Evolutionary conservation across 2,888 invertebrate species (phyloP).

Genomic region (Athrips mouffetella): DNA sequence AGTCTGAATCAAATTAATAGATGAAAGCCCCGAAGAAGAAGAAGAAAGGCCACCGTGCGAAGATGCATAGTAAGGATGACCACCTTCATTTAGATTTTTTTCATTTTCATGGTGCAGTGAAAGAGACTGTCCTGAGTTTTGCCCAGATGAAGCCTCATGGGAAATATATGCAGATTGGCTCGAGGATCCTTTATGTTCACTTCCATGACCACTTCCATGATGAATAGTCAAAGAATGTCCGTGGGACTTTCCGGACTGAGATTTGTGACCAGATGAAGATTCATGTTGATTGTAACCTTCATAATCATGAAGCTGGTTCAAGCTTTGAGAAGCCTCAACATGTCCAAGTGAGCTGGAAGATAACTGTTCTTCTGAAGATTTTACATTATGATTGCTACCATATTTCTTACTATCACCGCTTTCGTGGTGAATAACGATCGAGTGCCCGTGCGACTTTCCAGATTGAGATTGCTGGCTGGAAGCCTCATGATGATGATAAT

Average conservation of each 20-base stretch:
- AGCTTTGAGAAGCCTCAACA: not conserved
- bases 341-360: not conserved
- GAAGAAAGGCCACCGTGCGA: not conserved
- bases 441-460: not conserved
- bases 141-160: not conserved
- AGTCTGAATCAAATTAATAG: not conserved
- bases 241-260: not conserved
- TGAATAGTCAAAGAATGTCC: not conserved
- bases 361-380: not conserved
- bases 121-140: not conserved
- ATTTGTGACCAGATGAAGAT: not conserved
- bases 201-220: not conserved
- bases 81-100: not conserved
- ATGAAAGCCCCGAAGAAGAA: not conserved
- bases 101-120: not conserved
- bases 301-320: not conserved
- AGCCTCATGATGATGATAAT: not conserved
- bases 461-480: not conserved
- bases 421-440: conserved; percentile 2
- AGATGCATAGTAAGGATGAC: not conserved
- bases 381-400: not conserved
- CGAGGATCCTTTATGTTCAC: not conserved
- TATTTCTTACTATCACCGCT: not conserved
- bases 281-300: not conserved
- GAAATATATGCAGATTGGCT: no score